phyloP scores from a whole-genome alignment of 2,797 vertebrate species.

The Gymnoscopelus microlampas region DNA sequence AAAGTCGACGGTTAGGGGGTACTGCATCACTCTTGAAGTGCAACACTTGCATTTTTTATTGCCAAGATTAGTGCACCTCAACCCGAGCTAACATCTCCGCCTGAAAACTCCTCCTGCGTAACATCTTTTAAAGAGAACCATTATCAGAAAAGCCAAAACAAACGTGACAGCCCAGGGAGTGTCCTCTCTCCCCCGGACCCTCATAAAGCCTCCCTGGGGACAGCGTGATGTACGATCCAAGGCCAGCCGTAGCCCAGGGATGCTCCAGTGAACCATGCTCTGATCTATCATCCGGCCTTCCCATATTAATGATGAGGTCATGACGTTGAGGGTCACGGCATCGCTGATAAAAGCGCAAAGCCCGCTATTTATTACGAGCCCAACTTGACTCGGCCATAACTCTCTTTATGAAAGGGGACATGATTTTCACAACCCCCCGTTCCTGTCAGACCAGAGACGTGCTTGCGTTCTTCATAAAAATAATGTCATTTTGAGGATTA shows the following conservation, averaged over 20 bases:
- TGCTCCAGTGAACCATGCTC: slow-evolving; percentile 79
- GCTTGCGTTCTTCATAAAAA: slow-evolving; percentile 63
- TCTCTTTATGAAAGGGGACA: slow-evolving; percentile 76
- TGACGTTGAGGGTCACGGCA: slow-evolving; percentile 80
- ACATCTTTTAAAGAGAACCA: slow-evolving; percentile 63
- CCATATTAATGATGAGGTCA: slow-evolving; percentile 85
- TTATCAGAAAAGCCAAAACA: slow-evolving; percentile 77
- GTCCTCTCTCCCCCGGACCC: slow-evolving; percentile 61
- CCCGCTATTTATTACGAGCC: slow-evolving; percentile 80
- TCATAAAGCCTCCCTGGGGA: slow-evolving; percentile 70
- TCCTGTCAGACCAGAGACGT: slow-evolving; percentile 64
- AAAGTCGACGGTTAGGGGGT: too few relatives aligned
- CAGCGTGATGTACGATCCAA: slow-evolving; percentile 81
- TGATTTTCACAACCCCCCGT: slow-evolving; percentile 64
- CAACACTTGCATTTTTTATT: neutral
- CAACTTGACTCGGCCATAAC: slow-evolving; percentile 76
- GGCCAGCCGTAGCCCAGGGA: slow-evolving; percentile 75
- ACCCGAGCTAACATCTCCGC: neutral
- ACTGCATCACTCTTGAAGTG: neutral
- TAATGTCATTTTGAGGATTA: slow-evolving; percentile 59
- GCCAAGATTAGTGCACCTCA: too few relatives aligned
- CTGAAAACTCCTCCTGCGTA: slow-evolving; percentile 45
- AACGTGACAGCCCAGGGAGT: slow-evolving; percentile 73
- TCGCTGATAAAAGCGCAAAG: slow-evolving; percentile 81
- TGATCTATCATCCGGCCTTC: slow-evolving; percentile 82